Evolutionary conservation across 2,888 invertebrate genomes (phyloP).

Genomic region (Eupithecia dodoneata): DNA sequence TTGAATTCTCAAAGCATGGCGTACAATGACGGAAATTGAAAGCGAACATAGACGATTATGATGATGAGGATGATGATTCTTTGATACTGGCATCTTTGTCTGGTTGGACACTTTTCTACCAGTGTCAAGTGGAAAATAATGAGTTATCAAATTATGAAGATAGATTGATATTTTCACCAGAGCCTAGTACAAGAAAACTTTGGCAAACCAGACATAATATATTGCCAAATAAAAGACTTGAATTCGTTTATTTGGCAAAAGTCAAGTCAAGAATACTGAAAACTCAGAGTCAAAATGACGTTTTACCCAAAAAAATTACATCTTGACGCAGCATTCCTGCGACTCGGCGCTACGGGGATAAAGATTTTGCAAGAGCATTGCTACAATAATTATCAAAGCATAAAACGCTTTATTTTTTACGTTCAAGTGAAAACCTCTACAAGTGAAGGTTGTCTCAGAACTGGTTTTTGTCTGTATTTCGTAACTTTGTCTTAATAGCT

Average conservation of each 20-base stretch:
- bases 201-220: too few species aligned
- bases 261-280: too few species aligned
- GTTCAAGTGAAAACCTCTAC: conserved; percentile 30
- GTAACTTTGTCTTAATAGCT: conserved; percentile 37
- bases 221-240: too few species aligned
- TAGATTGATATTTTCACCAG: too few species aligned
- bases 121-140: too few species aligned
- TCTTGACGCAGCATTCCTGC: not conserved
- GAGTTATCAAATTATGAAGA: too few species aligned
- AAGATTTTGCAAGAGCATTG: not conserved
- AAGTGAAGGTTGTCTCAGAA: conserved; percentile 38
- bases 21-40: not conserved
- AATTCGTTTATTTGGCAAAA: too few species aligned
- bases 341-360: not conserved
- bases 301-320: not conserved
- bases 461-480: conserved; percentile 33
- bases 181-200: too few species aligned
- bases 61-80: not conserved
- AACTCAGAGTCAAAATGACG: not conserved
- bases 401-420: conserved; percentile 23
- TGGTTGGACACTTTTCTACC: too few species aligned
- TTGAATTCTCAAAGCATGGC: too few species aligned
- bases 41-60: not conserved
- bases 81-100: too few species aligned
- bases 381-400: conserved; percentile 6